Evolutionary conservation across 35 echinoderm and acorn worm species (phyloP), one percentile per base, ranked within the genome.

Genomic region (Acanthaster planci): DNA sequence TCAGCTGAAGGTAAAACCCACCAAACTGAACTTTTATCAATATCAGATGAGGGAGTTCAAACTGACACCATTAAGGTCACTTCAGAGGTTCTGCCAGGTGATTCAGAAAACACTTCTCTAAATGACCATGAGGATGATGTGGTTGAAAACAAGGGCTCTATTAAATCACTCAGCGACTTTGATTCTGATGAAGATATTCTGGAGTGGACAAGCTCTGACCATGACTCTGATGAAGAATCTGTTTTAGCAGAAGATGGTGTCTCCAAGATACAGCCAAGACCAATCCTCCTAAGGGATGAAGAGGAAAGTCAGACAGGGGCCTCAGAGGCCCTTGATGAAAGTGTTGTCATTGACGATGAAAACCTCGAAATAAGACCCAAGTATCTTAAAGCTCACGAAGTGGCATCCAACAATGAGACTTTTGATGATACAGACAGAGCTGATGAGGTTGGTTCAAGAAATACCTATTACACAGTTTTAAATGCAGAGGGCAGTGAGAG

Each of bases 221-320:
- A 31, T 72, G 64, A 72, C 7, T 72, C 29, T 16, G 64, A 72
- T 1, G 29, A 72, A 26, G 64, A 72, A 34, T 47, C 4, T 47
- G 42, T 47, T 4, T 47, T 47, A 12, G 4, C 42, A 47, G 42
- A 47, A 47, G 64, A 72, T 27, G 64, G 64, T 31, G 64, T 29
- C 18, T 26, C 23, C 26, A 72, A 34, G 30, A 29, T 89, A 77
- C 80, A 82, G 27, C 44, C 79, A 77, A 72, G 64, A 35, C 64
- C 64, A 26, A 72, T 72, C 30, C 64, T 72, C 26, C 23, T 72
- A 14, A 35, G 64, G 9, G 64, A 72, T 72, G 64, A 72, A 7
- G 64, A 72, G 26, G 29, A 26, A 6, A 72, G 34, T 26, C 64
- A 26, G 23, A 34, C 64, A 7, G 64, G 26, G 30, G 23, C 21